Base-by-base conservation (phyloP, 2,797 vertebrate genomes). In the Mormyrus proboscirostris region DNA sequence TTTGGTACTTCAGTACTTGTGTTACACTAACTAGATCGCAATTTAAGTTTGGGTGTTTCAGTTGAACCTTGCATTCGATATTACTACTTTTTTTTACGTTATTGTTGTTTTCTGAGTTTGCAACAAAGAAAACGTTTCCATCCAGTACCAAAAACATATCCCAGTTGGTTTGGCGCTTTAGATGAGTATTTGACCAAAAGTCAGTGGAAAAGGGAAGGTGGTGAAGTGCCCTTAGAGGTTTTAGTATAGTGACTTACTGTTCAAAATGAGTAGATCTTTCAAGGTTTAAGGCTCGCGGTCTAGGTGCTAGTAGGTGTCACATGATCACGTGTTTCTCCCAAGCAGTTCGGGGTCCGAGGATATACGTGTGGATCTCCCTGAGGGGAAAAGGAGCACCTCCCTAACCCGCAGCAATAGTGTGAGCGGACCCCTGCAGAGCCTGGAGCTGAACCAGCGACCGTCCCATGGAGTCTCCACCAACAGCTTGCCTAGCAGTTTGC, bases 321-420 rank as follows among this genome's bases (percentile, higher is more conserved):
- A 82, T 9, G 41, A 82, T 82, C 76, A 38, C 12, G 16, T 47
- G 41, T 82, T 86, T n/a, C 57, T 10, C n/a, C 33, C n/a, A 90
- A 83, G 51, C 62, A 96, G 96, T 89, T 85, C 94, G 84, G 88
- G 94, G 76, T 93, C 94, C 33, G 94, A 93, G 91, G 94, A 95
- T 0, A 94, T 91, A 16, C 93, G 95, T 92, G 94, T 94, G 0
- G 96, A 96, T 57, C 96, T 96, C 0, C 89, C 96, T 88, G 95
- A 96, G 0, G 94, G 92, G 76, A 98, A 97, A 92, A 95, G 94
- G 5, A 96, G 95, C 62, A 95, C 96, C 0, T 98, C 98, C 86
- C 95, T 99, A 92, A 99, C 97, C 2, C 96, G 98, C 92, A 99
- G 99, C 94, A 98, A 99, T 93, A 99, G 99, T 89, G 97, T 98